phyloP scores from a whole-genome alignment of 2,113 vertebrate genomes.

The Hippoglossus stenolepis region DNA sequence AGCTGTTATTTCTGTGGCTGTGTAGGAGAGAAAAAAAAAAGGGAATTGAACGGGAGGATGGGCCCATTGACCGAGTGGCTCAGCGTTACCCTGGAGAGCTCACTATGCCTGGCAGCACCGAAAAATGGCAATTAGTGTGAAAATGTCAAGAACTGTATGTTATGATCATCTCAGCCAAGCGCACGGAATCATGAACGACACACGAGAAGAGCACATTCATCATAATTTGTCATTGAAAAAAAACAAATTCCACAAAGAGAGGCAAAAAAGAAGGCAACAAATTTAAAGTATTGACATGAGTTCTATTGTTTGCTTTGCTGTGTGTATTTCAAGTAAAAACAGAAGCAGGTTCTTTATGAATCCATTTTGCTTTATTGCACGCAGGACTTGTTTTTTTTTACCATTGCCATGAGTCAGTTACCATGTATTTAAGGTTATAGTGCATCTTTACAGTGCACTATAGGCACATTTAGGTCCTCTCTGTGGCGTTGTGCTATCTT shows the following conservation, averaged over 20 bases:
- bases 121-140: slow-evolving; percentile 58
- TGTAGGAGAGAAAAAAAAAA: not conserved
- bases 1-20: slow-evolving; percentile 12
- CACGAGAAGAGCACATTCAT: slow-evolving; percentile 20
- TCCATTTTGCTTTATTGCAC: no score
- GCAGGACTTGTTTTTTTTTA: not conserved
- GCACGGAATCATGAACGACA: slow-evolving; percentile 29
- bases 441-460: slow-evolving; percentile 20
- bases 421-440: slow-evolving; percentile 33
- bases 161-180: not conserved
- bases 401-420: slow-evolving; percentile 35
- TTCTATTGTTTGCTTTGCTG: not conserved
- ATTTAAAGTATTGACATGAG: not conserved
- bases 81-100: slow-evolving; percentile 36
- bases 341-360: not conserved
- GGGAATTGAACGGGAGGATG: slow-evolving; percentile 11
- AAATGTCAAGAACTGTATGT: slow-evolving; percentile 56
- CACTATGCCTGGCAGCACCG: slow-evolving; percentile 19
- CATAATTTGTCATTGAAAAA: slow-evolving; percentile 15
- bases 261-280: not conserved
- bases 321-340: not conserved
- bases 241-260: not conserved
- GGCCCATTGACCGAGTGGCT: slow-evolving; percentile 8
- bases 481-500: slow-evolving; percentile 3
- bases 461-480: slow-evolving; percentile 18